These are phyloP conservation scores for Ephydatia muelleri DNA, from an alignment of 37 sponge, comb jelly and placozoan genomes.

Conservation along the genomic window DNA sequence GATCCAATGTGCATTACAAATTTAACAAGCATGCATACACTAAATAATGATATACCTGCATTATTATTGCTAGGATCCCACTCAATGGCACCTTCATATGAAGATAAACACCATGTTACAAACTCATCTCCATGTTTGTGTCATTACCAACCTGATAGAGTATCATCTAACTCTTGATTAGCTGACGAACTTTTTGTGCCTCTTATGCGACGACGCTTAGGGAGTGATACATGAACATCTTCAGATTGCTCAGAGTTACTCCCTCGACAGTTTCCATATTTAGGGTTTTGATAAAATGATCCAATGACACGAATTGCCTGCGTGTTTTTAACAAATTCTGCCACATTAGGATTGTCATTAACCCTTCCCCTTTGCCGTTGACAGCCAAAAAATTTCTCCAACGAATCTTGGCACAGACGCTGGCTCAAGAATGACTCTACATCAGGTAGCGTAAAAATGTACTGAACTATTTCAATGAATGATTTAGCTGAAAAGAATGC, in stretches of 20 bases:
- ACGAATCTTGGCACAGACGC: conserved; percentile 34
- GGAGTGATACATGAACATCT: background rate
- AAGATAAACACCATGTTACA: background rate
- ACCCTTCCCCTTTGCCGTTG: conserved; percentile 31
- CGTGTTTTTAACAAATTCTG: conserved; percentile 15
- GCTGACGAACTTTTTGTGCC: background rate
- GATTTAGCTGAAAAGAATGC: conserved; percentile 17
- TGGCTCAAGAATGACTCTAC: conserved; percentile 16
- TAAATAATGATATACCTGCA: background rate
- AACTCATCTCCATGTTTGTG: background rate
- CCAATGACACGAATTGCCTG: conserved; percentile 33
- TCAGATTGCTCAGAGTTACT: background rate
- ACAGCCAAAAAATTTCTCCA: conserved; percentile 47
- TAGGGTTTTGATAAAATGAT: conserved; percentile 15
- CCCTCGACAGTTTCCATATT: conserved; percentile 28
- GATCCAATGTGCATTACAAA: too few species aligned
- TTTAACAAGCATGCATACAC: too few species aligned
- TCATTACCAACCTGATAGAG: background rate
- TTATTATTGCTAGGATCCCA: background rate
- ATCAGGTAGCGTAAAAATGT: conserved; percentile 11
- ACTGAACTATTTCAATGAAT: conserved; percentile 40
- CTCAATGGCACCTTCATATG: background rate
- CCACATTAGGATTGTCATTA: conserved; percentile 42
- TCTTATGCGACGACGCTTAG: background rate
- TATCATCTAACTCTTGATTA: background rate